Evolutionary conservation across 2,113 vertebrate genomes (phyloP).

Genomic region (Eurypyga helias): DNA sequence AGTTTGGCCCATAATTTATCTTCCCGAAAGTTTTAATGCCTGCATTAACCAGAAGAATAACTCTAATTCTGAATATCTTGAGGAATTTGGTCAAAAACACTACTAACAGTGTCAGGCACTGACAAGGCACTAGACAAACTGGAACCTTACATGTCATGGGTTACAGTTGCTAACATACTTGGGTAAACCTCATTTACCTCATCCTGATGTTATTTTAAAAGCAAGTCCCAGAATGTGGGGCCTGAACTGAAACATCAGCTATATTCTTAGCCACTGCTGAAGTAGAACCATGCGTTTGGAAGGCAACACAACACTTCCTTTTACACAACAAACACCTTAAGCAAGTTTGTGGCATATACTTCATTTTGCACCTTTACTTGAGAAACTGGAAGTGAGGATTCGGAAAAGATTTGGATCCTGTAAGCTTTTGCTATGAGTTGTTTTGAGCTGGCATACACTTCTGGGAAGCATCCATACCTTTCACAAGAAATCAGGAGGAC

Average conservation of each 20-base stretch:
- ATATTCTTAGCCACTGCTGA: background rate
- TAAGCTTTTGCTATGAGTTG: background rate
- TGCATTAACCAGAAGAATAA: background rate
- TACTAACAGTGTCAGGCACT: background rate
- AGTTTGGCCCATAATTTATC: background rate
- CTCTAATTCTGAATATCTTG: background rate
- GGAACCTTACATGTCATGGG: background rate
- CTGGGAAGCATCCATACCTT: background rate
- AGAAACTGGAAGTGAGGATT: background rate
- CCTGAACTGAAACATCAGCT: background rate
- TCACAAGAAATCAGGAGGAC: background rate
- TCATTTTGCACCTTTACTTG: background rate
- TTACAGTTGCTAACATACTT: background rate
- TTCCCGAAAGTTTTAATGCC: background rate
- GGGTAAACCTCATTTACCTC: background rate
- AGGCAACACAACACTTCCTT: background rate
- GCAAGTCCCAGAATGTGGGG: background rate
- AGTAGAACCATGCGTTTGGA: background rate
- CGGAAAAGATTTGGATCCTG: background rate
- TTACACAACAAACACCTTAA: background rate
- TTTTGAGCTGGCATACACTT: background rate
- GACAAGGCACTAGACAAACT: background rate
- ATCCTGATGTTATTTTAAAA: background rate
- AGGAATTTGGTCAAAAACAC: background rate
- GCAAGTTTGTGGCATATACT: background rate